A percentile compares a stretch with the other conserved stretches of the same genome.
phyloP scores from a whole-genome alignment of 2,888 invertebrate species.

The Cremastinae sp. region DNA sequence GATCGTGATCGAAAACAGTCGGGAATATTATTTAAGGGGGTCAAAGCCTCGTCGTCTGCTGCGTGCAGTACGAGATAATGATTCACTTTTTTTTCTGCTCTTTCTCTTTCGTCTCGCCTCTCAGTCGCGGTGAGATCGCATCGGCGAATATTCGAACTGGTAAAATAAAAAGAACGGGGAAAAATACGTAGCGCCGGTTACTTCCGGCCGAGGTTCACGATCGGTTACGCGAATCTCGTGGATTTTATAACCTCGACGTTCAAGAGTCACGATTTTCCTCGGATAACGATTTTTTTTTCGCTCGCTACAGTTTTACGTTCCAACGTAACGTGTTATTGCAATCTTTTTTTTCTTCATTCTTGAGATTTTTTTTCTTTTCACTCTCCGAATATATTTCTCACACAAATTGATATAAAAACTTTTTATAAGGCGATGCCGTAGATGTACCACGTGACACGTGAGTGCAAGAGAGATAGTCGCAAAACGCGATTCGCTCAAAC shows the following conservation, averaged over 20 bases:
- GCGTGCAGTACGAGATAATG: slow-evolving; percentile 17
- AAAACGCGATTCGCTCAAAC: too few species aligned
- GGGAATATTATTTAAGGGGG: slow-evolving; percentile 40
- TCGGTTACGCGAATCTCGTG: slow-evolving; percentile 19
- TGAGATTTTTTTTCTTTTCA: neutral
- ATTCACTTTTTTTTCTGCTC: slow-evolving; percentile 40
- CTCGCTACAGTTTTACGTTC: neutral
- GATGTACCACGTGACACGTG: too few species aligned
- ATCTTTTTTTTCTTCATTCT: neutral
- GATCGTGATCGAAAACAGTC: neutral
- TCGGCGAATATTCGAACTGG: slow-evolving; percentile 31
- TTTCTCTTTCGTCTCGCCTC: slow-evolving; percentile 12
- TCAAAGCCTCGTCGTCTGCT: slow-evolving; percentile 36
- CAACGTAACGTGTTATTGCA: neutral
- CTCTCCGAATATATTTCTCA: too few species aligned
- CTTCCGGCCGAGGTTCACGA: slow-evolving; percentile 49
- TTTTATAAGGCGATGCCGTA: too few species aligned
- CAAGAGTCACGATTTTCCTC: slow-evolving; percentile 11
- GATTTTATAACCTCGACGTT: slow-evolving; percentile 15
- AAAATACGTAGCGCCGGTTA: slow-evolving; percentile 32
- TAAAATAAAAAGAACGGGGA: slow-evolving; percentile 18
- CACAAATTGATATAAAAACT: too few species aligned
- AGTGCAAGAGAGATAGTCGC: too few species aligned
- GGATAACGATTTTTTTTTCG: neutral
- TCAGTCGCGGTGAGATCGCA: slow-evolving; percentile 32